These are phyloP conservation scores for Circaetus gallicus DNA, from an alignment of 2,113 vertebrate genomes.

Conservation along the genomic window DNA sequence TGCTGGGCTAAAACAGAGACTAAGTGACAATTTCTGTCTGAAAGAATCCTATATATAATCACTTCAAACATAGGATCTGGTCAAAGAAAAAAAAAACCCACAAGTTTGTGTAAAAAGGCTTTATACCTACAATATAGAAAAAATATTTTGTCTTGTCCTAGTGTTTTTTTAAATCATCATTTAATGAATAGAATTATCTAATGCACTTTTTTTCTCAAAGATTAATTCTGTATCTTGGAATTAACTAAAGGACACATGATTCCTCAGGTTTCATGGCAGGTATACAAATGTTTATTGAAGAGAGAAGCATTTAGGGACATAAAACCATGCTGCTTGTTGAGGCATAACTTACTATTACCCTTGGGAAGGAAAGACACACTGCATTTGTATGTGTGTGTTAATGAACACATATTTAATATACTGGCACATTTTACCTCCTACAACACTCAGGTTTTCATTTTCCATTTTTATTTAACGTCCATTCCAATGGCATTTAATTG, in stretches of 20 bases:
- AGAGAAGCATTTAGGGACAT: background rate
- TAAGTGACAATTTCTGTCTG: background rate
- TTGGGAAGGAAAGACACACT: background rate
- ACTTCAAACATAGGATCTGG: background rate
- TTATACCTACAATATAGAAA: background rate
- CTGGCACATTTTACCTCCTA: background rate
- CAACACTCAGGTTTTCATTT: background rate
- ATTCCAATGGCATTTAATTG: background rate
- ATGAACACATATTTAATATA: slow-evolving; percentile 38
- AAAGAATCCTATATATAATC: background rate
- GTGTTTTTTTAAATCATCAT: rapidly evolving
- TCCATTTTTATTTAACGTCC: background rate
- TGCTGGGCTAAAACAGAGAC: background rate
- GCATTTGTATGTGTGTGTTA: background rate
- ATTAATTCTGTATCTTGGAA: background rate
- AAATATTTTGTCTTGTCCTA: background rate
- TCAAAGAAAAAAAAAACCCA: background rate
- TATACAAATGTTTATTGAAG: slow-evolving; percentile 10
- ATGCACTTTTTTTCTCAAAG: background rate
- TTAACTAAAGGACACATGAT: background rate
- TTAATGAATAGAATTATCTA: background rate
- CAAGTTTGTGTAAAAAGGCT: background rate
- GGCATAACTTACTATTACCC: slow-evolving; percentile 28
- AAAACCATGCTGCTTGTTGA: slow-evolving; percentile 46
- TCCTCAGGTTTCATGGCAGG: background rate